Evolutionary conservation across 2,113 vertebrate species (phyloP).

Genomic region (Neolamprologus variostigma): DNA sequence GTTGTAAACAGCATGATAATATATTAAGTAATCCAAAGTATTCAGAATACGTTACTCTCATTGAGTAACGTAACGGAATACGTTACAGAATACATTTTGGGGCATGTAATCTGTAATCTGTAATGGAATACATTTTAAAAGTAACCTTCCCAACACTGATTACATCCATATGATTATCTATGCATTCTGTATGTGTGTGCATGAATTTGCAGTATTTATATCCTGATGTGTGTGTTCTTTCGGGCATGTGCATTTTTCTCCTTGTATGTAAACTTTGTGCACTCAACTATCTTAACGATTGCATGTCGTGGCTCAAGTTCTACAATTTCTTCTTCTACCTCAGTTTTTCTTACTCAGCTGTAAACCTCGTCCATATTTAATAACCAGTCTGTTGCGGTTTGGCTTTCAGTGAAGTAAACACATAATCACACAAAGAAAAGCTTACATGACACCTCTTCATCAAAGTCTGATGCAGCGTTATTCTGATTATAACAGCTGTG

Average conservation of each 20-base stretch:
- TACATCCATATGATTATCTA: neutral
- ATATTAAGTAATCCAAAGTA: too few species aligned
- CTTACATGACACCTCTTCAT: neutral
- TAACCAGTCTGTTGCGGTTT: neutral
- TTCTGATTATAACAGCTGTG: neutral
- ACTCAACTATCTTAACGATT: conserved; percentile 16
- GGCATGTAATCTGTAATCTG: too few species aligned
- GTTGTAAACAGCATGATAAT: too few species aligned
- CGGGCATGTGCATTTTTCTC: neutral
- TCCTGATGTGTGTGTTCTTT: neutral
- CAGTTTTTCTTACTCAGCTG: neutral
- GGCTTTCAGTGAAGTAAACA: neutral
- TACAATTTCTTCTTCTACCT: neutral
- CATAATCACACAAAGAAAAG: neutral
- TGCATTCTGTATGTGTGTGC: neutral
- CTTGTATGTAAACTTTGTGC: neutral
- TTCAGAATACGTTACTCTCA: too few species aligned
- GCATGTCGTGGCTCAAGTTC: neutral
- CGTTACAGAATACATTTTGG: too few species aligned
- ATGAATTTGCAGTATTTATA: neutral
- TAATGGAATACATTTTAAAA: too few species aligned
- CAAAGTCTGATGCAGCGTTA: neutral
- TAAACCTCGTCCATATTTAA: conserved; percentile 40
- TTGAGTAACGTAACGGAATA: too few species aligned
- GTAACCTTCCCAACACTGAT: too few species aligned